Evolutionary conservation across 2,888 invertebrate species (phyloP).

Genomic region (Mesochorus sp.): DNA sequence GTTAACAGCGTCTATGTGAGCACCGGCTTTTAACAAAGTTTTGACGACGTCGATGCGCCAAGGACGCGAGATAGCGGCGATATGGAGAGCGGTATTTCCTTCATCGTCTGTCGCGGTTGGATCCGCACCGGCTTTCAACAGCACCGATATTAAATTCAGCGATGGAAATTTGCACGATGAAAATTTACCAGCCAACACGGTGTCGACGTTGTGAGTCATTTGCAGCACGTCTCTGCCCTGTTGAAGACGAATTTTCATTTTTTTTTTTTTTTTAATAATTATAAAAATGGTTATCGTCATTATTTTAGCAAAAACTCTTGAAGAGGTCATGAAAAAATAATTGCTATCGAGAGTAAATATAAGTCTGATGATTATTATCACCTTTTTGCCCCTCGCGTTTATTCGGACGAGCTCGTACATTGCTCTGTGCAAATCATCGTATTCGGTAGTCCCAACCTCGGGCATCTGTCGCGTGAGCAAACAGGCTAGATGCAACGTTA

Average conservation of each 20-base stretch:
- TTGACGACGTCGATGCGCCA: slow-evolving; percentile 84
- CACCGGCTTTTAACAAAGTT: slow-evolving; percentile 90
- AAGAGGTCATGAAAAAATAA: background rate
- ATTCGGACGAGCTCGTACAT: slow-evolving; percentile 91
- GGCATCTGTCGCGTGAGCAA: slow-evolving; percentile 86
- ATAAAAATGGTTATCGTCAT: background rate
- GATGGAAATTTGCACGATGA: slow-evolving; percentile 89
- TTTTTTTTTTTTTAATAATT: background rate
- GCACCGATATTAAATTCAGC: slow-evolving; percentile 87
- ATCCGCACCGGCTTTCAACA: slow-evolving; percentile 92
- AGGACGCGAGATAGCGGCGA: slow-evolving; percentile 89
- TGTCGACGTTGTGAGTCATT: slow-evolving; percentile 92
- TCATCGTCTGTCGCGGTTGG: slow-evolving; percentile 91
- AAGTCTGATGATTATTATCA: no score
- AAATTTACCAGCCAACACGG: slow-evolving; percentile 87
- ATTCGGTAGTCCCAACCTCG: slow-evolving; percentile 83
- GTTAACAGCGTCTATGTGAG: slow-evolving; percentile 93
- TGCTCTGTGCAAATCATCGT: slow-evolving; percentile 86
- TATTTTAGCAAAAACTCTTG: background rate
- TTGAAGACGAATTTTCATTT: slow-evolving; percentile 27
- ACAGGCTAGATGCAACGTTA: slow-evolving; percentile 92
- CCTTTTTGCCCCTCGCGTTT: slow-evolving; percentile 84
- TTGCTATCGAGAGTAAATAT: slow-evolving; percentile 40
- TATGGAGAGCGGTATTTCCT: slow-evolving; percentile 94
- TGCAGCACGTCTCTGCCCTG: slow-evolving; percentile 90